These are phyloP conservation scores for Echinops telfairi DNA, from an alignment of 2,113 vertebrate species.

Conservation along the genomic window DNA sequence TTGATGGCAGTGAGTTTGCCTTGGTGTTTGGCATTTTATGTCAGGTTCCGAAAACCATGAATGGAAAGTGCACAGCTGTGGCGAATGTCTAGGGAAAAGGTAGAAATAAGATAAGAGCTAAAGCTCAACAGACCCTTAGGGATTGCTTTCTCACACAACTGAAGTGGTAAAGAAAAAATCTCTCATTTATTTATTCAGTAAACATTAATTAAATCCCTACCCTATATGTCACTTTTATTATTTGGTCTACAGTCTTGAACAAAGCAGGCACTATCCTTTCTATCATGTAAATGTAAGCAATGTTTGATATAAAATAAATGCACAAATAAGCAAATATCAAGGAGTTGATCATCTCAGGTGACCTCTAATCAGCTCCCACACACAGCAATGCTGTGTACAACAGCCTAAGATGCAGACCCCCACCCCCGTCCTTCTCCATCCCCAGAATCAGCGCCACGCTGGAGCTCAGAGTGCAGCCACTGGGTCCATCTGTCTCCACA, in stretches of 20 bases:
- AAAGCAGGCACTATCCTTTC: neutral
- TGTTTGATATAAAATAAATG: neutral
- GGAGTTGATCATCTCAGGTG: neutral
- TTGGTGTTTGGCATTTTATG: neutral
- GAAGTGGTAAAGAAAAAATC: neutral
- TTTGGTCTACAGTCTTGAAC: neutral
- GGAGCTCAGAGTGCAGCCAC: too few species aligned
- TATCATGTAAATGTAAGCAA: neutral
- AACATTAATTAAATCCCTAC: neutral
- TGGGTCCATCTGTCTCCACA: too few species aligned
- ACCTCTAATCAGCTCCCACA: too few species aligned
- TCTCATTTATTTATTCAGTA: conserved; percentile 3
- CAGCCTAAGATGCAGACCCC: too few species aligned
- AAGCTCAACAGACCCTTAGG: neutral
- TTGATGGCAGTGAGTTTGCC: too few species aligned
- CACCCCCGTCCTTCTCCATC: too few species aligned
- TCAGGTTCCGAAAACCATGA: neutral
- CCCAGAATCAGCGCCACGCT: too few species aligned
- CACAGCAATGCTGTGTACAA: too few species aligned
- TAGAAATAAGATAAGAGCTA: neutral
- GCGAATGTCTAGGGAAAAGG: neutral
- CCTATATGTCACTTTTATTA: neutral
- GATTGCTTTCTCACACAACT: neutral
- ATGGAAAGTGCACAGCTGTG: neutral
- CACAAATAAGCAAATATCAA: neutral